Conservation (phyloP, 30 jellyfish, hydroid and myxozoan genomes). For the Aurelia aurita region DNA sequence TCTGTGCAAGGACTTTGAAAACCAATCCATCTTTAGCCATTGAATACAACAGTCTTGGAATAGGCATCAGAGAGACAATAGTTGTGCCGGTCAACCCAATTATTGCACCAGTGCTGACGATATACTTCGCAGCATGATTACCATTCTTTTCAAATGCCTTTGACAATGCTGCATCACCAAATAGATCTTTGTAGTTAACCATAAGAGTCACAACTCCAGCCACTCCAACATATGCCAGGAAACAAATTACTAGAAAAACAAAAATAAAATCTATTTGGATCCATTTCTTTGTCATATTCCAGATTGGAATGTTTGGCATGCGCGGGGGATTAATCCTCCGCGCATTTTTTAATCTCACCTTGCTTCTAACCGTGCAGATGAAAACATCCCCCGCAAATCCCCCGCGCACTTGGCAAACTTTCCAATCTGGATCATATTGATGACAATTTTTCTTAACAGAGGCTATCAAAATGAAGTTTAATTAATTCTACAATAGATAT, state of each 20-base stretch:
- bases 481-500: too few relatives aligned
- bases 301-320: too few relatives aligned
- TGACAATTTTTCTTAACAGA: too few relatives aligned
- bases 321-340: too few relatives aligned
- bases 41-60: constrained; percentile 88
- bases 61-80: constrained; percentile 80
- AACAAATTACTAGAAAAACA: constrained; percentile 75
- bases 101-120: constrained; percentile 86
- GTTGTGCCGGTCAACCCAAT: constrained; percentile 88
- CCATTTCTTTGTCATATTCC: too few relatives aligned
- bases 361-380: too few relatives aligned
- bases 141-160: constrained; percentile 85
- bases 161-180: constrained; percentile 88
- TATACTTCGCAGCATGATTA: constrained; percentile 68
- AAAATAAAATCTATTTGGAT: neutral
- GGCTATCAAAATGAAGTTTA: too few relatives aligned
- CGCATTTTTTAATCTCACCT: too few relatives aligned
- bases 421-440: too few relatives aligned
- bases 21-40: constrained; percentile 94
- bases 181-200: constrained; percentile 74
- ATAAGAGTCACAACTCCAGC: constrained; percentile 82
- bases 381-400: too few relatives aligned
- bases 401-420: too few relatives aligned
- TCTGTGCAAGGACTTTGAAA: constrained; percentile 49
- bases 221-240: constrained; percentile 93